Base-by-base conservation (phyloP, 2,888 invertebrate species). In the Marronus borbonicus region DNA sequence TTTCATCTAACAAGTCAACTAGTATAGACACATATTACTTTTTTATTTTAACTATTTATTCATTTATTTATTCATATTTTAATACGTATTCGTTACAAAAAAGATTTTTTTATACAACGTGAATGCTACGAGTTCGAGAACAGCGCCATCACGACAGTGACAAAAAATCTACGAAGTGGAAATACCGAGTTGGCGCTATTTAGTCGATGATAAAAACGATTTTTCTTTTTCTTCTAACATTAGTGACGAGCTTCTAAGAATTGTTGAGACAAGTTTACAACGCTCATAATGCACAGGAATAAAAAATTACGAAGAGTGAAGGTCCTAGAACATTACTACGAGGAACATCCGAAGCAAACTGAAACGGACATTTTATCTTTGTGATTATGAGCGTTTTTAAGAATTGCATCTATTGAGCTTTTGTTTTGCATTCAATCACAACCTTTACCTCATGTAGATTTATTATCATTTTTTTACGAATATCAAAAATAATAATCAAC, bases 401-500 rank as follows among this genome's bases (percentile, higher is more conserved):
- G 44, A 44, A 44, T 20, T 14, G 55, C 3, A n/a, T 20, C 7
- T 55, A n/a, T 55, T 55, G 55, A 55, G 55, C 55, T n/a, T 55
- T 55, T 55, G 7, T 20, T 44, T 44, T 44, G 12, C 44, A 44
- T n/a, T 58, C 17, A 58, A 58, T 58, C 55, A 58, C 55, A 58
- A 58, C 55, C 55, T 58, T 58, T 58, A 58, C 55, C 17, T 20
- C 55, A n/a, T 58, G 17, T 20, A 24, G 55, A 20, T 44, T 44
- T 44, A 44, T 44, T 44, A 58, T 58, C 2, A 17, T 17, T 58
- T 17, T 58, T 58, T 52, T 52, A 55, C 55, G 17, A 55, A 58
- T 7, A 58, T 20, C 31, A 20, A 58, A 20, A 58, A 55, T 8
- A 55, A 55, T 20, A 55, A 58, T 36, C 24, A 24, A 24, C 39